Evolutionary conservation across 2,888 invertebrate species (phyloP), one percentile per base, ranked within the genome.

Genomic region (Dolichomitus sp.): DNA sequence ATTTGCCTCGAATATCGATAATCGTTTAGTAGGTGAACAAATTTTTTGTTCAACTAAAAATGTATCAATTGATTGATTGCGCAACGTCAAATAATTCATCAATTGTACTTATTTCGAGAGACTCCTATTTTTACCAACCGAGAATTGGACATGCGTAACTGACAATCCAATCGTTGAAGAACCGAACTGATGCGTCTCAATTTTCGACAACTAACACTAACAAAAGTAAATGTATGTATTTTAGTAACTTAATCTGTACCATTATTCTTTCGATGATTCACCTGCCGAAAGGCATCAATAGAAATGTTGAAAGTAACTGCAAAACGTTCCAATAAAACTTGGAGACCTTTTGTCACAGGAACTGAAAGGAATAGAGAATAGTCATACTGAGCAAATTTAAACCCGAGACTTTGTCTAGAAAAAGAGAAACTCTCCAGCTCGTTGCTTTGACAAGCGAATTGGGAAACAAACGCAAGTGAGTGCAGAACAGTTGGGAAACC

Each of bases 51-150:
- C 0, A 27, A 54, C 17, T 9, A 54, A 54, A 54, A 23, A 23
- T 54, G 27, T 11, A 12, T 19, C 54, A 57, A 57, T 57, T 57
- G 57, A 57, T 57, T 30, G 30, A 57, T 57, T 57, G 57, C 14
- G n/a, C n/a, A 30, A 14, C 4, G 27, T 57, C 14, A 4, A 14
- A 23, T 3, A 54, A 57, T 57, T 57, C 57, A 30, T 57, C 30
- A 57, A 57, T 57, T 57, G 12, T 1, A 30, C 27, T 14, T 57
- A 37, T 37, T 37, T 37, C 37, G 5, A 33, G 37, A 9, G 37
- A 37, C 9, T 37, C 9, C 37, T 37, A 37, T 37, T 37, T 37
- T 37, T 37, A 9, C 9, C 9, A 2, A 37, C 9, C 7, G 37
- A 9, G 9, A 37, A 37, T 37, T 37, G 37, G 37, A 37, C 37